These are phyloP conservation scores for Drosophila sp. DNA, from an alignment of 1,140 invertebrate genomes.

Conservation along the genomic window DNA sequence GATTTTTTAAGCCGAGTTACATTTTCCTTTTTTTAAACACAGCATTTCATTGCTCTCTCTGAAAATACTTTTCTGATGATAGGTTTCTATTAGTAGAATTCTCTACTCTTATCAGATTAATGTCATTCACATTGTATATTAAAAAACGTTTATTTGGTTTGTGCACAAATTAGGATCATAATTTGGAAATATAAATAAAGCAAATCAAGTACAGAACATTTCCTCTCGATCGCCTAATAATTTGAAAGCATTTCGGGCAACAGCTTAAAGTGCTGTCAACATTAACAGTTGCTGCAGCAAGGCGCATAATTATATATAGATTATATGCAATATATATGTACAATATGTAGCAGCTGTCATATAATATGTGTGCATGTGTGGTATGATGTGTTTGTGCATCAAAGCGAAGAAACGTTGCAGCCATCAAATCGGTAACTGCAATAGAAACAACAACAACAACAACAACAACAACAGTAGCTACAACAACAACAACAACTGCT, in stretches of 20 bases:
- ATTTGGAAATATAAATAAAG: too few relatives aligned
- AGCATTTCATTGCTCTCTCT: too few relatives aligned
- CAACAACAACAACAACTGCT: constrained; percentile 33
- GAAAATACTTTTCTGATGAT: too few relatives aligned
- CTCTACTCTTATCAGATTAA: too few relatives aligned
- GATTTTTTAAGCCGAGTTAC: too few relatives aligned
- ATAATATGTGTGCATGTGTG: constrained; percentile 6
- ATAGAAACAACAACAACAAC: constrained; percentile 31
- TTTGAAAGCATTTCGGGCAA: constrained; percentile 7
- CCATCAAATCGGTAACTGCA: constrained; percentile 38
- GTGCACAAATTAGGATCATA: too few relatives aligned
- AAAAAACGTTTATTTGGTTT: too few relatives aligned
- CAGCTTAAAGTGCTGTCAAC: constrained; percentile 12
- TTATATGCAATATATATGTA: constrained; percentile 16
- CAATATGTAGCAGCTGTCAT: constrained; percentile 5
- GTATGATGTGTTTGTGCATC: constrained; percentile 42
- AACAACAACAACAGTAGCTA: constrained; percentile 36
- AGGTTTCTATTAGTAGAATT: too few relatives aligned
- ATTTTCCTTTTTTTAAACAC: too few relatives aligned
- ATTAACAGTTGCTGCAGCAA: constrained; percentile 19
- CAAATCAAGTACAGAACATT: too few relatives aligned
- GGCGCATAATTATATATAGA: constrained; percentile 67
- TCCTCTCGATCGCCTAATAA: not conserved
- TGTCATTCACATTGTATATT: too few relatives aligned
- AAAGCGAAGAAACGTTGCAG: constrained; percentile 53